Conservation (phyloP, 1,140 invertebrate genomes). For the Arion vulgaris region DNA sequence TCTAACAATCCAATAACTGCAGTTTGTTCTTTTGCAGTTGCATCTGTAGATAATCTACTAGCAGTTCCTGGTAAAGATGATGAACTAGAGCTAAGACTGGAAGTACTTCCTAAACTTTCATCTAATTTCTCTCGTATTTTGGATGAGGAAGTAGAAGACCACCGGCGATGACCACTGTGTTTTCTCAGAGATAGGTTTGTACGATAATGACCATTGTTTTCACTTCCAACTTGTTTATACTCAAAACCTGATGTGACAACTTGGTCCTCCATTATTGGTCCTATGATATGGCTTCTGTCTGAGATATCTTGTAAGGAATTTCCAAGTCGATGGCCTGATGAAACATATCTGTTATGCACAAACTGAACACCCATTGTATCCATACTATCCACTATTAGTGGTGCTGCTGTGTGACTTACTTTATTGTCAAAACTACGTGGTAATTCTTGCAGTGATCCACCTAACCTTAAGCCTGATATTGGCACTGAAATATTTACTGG, state of each 20-base stretch:
- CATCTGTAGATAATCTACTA: too few species aligned
- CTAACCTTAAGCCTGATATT: background rate
- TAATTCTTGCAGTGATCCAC: background rate
- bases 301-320: background rate
- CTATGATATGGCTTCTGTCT: background rate
- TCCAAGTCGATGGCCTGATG: background rate
- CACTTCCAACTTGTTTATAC: background rate
- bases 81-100: background rate
- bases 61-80: too few species aligned
- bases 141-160: background rate
- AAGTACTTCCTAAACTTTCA: background rate
- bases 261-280: background rate
- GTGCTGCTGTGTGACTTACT: background rate
- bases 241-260: background rate
- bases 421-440: background rate
- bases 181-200: background rate
- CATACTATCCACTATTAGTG: background rate
- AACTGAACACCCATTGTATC: background rate
- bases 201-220: background rate
- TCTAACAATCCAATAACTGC: too few species aligned
- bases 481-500: background rate
- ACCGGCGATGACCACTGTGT: background rate
- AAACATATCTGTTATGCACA: background rate
- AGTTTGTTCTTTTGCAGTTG: too few species aligned
- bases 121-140: background rate